These are phyloP conservation scores for Myopa tessellatipennis DNA, from an alignment of 2,888 invertebrate genomes.

Conservation along the genomic window DNA sequence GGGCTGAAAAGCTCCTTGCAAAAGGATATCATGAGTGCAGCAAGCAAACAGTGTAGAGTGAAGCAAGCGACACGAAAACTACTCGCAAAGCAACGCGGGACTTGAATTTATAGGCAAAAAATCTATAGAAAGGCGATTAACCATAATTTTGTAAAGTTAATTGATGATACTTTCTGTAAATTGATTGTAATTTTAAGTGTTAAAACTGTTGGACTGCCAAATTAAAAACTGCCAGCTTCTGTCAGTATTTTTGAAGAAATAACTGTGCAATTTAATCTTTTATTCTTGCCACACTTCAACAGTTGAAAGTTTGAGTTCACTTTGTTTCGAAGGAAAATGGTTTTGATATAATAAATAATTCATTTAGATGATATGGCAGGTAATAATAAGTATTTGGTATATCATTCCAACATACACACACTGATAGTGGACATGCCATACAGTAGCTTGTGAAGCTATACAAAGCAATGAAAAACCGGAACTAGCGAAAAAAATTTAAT, in stretches of 20 bases:
- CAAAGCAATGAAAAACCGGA: too few relatives aligned
- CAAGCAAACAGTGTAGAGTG: background rate
- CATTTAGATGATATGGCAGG: background rate
- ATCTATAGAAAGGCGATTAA: too few relatives aligned
- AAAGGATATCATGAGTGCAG: constrained; percentile 36
- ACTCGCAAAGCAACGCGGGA: background rate
- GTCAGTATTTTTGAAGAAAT: background rate
- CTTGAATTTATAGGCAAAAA: background rate
- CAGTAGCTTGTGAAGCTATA: too few relatives aligned
- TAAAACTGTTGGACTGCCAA: background rate
- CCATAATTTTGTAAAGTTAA: too few relatives aligned
- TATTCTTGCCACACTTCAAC: background rate
- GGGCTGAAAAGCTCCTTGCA: constrained; percentile 57
- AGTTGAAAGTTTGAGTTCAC: background rate
- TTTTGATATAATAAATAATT: background rate
- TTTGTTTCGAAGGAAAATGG: too few relatives aligned
- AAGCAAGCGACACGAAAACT: background rate
- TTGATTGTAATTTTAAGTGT: background rate
- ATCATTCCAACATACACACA: too few relatives aligned
- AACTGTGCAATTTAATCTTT: background rate
- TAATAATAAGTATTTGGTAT: background rate
- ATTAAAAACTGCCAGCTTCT: background rate
- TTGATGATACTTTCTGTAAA: too few relatives aligned
- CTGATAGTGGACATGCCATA: too few relatives aligned
- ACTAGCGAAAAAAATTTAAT: too few relatives aligned